Evolutionary conservation across 2,888 invertebrate species (phyloP), one percentile per base, ranked within the genome.

Genomic region (Exocentrus adspersus): DNA sequence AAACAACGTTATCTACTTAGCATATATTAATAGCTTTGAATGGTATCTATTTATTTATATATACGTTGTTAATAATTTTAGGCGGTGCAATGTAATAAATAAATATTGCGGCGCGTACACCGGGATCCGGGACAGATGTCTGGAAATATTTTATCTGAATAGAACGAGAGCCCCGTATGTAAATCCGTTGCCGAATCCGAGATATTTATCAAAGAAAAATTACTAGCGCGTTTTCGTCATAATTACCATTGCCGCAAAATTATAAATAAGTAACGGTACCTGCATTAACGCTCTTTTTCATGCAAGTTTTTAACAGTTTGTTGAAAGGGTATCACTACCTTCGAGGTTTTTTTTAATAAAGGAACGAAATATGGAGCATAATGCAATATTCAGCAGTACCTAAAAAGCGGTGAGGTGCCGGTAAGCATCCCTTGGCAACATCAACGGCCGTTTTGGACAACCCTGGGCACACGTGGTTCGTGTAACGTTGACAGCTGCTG

Each of bases 391-490:
- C n/a, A n/a, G n/a, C n/a, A n/a, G n/a, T n/a, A n/a, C n/a, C n/a
- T n/a, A n/a, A n/a, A n/a, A n/a, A n/a, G n/a, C n/a, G n/a, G n/a
- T n/a, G n/a, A n/a, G n/a, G n/a, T n/a, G n/a, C n/a, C n/a, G n/a
- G n/a, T 37, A 12, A 51, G 9, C 54, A 54, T 54, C 54, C 54
- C 54, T 43, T 21, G 48, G 30, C 10, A 42, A 28, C 16, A 53
- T 43, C 21, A 61, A 21, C 45, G 19, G 32, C 52, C 30, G 7
- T 0, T 70, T 76, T 77, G 77, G 74, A 70, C 75, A 75, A 51
- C 76, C 78, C 77, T 75, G 75, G 70, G 65, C 74, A 76, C 77
- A 77, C 78, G 76, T 77, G 77, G 77, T 77, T 75, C 75, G 69
- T 75, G 70, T 77, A 75, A 72, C 72, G 77, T 73, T 76, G 77